These are phyloP conservation scores for Microctonus brassicae DNA, from an alignment of 2,888 invertebrate species.

Conservation along the genomic window DNA sequence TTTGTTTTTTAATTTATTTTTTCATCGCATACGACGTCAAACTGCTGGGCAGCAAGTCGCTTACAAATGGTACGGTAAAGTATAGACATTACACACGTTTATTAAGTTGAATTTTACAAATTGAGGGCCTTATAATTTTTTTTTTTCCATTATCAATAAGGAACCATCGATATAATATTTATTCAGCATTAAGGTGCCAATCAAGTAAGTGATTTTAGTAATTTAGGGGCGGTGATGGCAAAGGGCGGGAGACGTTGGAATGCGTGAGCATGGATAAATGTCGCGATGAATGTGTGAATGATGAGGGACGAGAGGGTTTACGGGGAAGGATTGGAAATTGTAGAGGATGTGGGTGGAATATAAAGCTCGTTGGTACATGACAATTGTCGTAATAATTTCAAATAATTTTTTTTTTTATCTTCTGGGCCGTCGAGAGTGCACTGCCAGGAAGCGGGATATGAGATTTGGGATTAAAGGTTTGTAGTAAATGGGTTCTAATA, in stretches of 20 bases:
- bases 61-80: constrained; percentile 54
- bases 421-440: constrained; percentile 15
- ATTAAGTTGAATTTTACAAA: constrained; percentile 63
- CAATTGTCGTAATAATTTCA: constrained; percentile 15
- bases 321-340: constrained; percentile 20
- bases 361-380: constrained; percentile 35
- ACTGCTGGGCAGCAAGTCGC: constrained; percentile 62
- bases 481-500: constrained; percentile 31
- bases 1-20: constrained; percentile 25
- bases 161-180: constrained; percentile 67
- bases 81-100: constrained; percentile 53
- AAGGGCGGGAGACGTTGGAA: constrained; percentile 52
- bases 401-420: constrained; percentile 7
- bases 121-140: constrained; percentile 56
- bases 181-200: constrained; percentile 64
- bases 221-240: constrained; percentile 38
- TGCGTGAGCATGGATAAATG: constrained; percentile 57
- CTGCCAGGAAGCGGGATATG: constrained; percentile 20
- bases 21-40: constrained; percentile 53
- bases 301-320: not conserved
- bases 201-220: constrained; percentile 52
- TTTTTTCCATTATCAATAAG: constrained; percentile 59
- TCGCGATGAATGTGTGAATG: constrained; percentile 43
- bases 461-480: constrained; percentile 37
- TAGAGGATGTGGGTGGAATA: constrained; percentile 22